Evolutionary conservation across 2,797 vertebrate species (phyloP), one percentile per base, ranked within the genome.

Genomic region (Graptemys geographica): DNA sequence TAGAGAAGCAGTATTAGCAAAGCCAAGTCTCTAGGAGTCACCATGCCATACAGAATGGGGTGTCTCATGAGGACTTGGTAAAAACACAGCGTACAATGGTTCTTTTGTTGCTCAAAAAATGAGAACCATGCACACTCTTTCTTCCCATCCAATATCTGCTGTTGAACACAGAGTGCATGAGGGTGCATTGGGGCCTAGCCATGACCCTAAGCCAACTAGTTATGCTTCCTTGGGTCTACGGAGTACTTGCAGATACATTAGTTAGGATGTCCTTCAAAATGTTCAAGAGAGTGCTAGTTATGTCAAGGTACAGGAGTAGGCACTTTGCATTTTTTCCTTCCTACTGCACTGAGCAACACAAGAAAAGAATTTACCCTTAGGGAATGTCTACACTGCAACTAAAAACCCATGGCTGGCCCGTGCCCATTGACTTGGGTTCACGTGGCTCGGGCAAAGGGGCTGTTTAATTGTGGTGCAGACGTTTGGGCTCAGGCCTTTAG

Each of bases 41-140:
- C 19, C 1, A 0, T 44, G 6, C 12, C 88, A 3, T 94, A 55
- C 11, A 57, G 52, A 88, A 86, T 28, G 81, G 13, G 1, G 80
- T 92, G 82, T 9, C 59, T 18, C 85, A 65, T 41, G 84, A 94
- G 55, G 85, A 79, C 16, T 2, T 69, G 15, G 25, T 52, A 88
- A 11, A 82, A 31, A 78, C 37, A 25, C 21, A 41, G n/a, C 19
- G 3, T 41, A 5, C 81, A 88, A 41, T 31, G 2, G 16, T 91
- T 95, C 53, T 88, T 23, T 37, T 53, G 25, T 79, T 93, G 19
- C 59, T 92, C 25, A 87, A 56, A 90, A 90, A 62, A 83, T 18
- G n/a, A 56, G 53, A 51, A 21, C 28, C 19, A 10, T 3, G 12
- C 0, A 11, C 9, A 23, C 7, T 0, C 12, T 16, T 86, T 5